phyloP scores from a whole-genome alignment of 1,140 invertebrate genomes.

The Ylistrum balloti region DNA sequence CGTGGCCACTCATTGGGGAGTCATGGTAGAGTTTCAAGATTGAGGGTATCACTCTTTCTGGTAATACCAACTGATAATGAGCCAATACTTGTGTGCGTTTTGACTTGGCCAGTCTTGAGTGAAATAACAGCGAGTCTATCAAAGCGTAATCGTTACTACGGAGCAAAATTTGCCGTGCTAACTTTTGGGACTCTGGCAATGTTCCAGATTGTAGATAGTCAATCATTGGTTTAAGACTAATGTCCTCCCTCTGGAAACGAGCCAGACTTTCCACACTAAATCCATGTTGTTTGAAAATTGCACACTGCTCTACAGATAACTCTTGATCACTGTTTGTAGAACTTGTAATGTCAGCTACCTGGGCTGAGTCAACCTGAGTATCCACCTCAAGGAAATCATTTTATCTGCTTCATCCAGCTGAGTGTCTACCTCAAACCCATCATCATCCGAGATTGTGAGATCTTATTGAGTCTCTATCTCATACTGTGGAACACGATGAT shows the following conservation, averaged over 20 bases:
- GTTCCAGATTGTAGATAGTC: background rate
- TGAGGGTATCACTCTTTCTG: slow-evolving; percentile 5
- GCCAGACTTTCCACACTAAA: background rate
- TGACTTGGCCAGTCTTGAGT: slow-evolving; percentile 42
- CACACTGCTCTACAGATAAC: background rate
- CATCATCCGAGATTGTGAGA: too few relatives aligned
- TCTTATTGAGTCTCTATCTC: too few relatives aligned
- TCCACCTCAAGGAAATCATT: too few relatives aligned
- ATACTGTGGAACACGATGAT: too few relatives aligned
- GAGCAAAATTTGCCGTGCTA: slow-evolving; percentile 36
- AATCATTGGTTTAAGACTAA: background rate
- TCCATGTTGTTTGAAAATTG: background rate
- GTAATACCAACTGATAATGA: slow-evolving; percentile 49
- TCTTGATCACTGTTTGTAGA: too few relatives aligned
- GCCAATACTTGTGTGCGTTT: background rate
- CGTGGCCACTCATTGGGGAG: slow-evolving; percentile 46
- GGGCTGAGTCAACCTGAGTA: too few relatives aligned
- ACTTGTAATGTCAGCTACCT: too few relatives aligned
- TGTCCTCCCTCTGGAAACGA: background rate
- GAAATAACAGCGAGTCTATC: slow-evolving; percentile 8
- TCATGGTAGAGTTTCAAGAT: slow-evolving; percentile 46
- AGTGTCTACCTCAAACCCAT: too few relatives aligned
- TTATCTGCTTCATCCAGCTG: too few relatives aligned
- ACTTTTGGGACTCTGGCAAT: slow-evolving; percentile 31
- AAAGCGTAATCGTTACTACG: background rate